Base-by-base conservation (phyloP, 1,140 invertebrate species). In the Scaptomyza hsui region DNA sequence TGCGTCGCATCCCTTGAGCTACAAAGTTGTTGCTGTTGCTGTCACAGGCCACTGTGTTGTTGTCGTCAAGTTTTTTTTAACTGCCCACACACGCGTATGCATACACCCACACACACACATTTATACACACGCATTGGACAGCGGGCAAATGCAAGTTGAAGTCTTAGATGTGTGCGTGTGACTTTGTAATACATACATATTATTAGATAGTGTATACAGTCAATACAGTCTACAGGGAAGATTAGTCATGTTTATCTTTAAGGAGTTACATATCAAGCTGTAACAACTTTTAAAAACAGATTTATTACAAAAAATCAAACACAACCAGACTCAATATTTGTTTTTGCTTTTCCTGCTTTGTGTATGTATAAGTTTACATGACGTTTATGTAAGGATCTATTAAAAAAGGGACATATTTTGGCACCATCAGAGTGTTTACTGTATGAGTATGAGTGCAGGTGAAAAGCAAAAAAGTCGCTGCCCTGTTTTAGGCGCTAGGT, bases 141-240 rank as follows among this genome's bases (percentile, higher is more conserved):
- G 24, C n/a, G 53, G 26, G 18, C 62, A 39, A 51, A 1, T 21
- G 19, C 3, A 21, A 52, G 49, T n/a, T 71, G 83, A 88, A 82
- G 83, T 51, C 82, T 49, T 75, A 78, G 49, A 81, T 51, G 60
- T 78, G 56, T 71, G 74, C 62, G 72, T 51, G 44, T 47, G 61
- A 53, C 37, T 70, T 83, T 80, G 61, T 85, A 86, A 86, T 81
- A 37, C 32, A 86, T 81, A 37, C 32, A 37, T 37, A 85, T 71
- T 86, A 86, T 86, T 86, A 85, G 42, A 72, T 44, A 72, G 72
- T 72, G 32, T 7, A 3, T n/a, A 37, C 32, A 37, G 32, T 37
- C n/a, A n/a, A n/a, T n/a, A n/a, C n/a, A n/a, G n/a, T n/a, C n/a
- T n/a, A n/a, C n/a, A n/a, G n/a, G n/a, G n/a, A n/a, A n/a, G n/a